Percentiles rank a stretch among this genome's conserved stretches.
phyloP scores from a whole-genome alignment of 1,140 invertebrate genomes.

The Drosophila trapezifrons region DNA sequence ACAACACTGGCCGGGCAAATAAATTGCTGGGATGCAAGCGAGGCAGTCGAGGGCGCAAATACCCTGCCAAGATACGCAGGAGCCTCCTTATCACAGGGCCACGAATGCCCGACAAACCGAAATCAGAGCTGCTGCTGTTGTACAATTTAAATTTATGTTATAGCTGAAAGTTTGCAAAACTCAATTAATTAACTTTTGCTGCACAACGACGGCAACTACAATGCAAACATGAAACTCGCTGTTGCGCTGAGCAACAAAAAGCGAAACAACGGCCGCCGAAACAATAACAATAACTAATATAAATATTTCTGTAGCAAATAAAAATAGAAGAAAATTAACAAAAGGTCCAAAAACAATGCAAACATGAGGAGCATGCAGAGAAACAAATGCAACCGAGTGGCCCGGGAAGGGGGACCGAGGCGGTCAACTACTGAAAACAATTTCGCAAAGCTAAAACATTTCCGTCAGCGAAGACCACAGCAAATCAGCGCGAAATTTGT shows the following conservation, averaged over 20 bases:
- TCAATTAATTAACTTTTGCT: slow-evolving; percentile 82
- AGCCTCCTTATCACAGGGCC: not conserved
- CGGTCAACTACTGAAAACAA: slow-evolving; percentile 44
- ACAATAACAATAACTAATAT: slow-evolving; percentile 76
- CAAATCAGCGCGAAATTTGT: slow-evolving; percentile 64
- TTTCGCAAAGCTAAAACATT: slow-evolving; percentile 64
- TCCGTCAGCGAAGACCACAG: slow-evolving; percentile 53
- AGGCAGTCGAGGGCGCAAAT: slow-evolving; percentile 13
- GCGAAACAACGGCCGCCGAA: slow-evolving; percentile 32
- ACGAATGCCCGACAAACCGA: slow-evolving; percentile 18
- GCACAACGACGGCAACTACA: slow-evolving; percentile 50
- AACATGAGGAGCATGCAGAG: slow-evolving; percentile 47
- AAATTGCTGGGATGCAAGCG: slow-evolving; percentile 33
- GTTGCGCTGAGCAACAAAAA: slow-evolving; percentile 22
- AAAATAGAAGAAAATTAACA: slow-evolving; percentile 58
- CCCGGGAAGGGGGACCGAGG: too few species aligned
- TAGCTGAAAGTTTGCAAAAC: slow-evolving; percentile 75
- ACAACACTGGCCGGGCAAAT: slow-evolving; percentile 31
- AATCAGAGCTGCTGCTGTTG: slow-evolving; percentile 38
- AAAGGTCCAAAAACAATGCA: slow-evolving; percentile 44
- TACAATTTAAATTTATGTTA: slow-evolving; percentile 78
- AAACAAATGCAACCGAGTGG: slow-evolving; percentile 25
- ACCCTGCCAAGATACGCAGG: slow-evolving; percentile 11
- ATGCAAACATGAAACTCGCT: slow-evolving; percentile 49
- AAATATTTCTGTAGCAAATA: slow-evolving; percentile 71